Percentiles rank a stretch among this genome's conserved stretches.
Conservation (phyloP, 2,888 invertebrate genomes). For the Pimpla rufipes region DNA sequence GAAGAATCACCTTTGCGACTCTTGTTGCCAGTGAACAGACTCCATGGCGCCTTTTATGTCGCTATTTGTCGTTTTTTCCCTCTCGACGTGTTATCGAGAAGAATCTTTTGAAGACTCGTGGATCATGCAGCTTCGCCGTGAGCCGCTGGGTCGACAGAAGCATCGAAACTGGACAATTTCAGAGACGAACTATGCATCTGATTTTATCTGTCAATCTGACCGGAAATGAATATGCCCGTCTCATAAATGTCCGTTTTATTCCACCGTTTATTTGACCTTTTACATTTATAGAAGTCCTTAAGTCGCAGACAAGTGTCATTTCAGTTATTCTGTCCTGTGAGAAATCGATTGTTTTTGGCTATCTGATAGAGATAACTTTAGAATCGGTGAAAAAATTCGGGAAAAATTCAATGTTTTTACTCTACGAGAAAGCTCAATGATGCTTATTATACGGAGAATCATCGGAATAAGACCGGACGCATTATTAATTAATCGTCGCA, state of each 20-base stretch:
- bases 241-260: slow-evolving; percentile 2
- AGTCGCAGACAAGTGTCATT: not conserved
- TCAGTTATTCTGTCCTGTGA: too few relatives aligned
- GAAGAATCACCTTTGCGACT: slow-evolving; percentile 19
- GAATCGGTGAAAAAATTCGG: not conserved
- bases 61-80: slow-evolving; percentile 27
- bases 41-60: slow-evolving; percentile 37
- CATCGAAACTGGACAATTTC: slow-evolving; percentile 20
- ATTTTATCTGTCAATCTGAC: slow-evolving; percentile 39
- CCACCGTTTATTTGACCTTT: not conserved
- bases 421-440: not conserved
- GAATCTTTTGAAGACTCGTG: slow-evolving; percentile 43
- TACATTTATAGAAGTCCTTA: not conserved
- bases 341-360: not conserved
- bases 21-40: slow-evolving; percentile 28
- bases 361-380: not conserved
- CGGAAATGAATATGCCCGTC: slow-evolving; percentile 25
- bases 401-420: too few relatives aligned
- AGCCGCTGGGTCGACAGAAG: not conserved
- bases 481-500: slow-evolving; percentile 25
- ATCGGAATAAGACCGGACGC: not conserved
- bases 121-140: slow-evolving; percentile 4
- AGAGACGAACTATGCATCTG: slow-evolving; percentile 10
- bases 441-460: not conserved
- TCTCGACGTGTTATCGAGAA: slow-evolving; percentile 42